Evolutionary conservation across 2,888 invertebrate genomes (phyloP).

Genomic region (Embidobia sp.): DNA sequence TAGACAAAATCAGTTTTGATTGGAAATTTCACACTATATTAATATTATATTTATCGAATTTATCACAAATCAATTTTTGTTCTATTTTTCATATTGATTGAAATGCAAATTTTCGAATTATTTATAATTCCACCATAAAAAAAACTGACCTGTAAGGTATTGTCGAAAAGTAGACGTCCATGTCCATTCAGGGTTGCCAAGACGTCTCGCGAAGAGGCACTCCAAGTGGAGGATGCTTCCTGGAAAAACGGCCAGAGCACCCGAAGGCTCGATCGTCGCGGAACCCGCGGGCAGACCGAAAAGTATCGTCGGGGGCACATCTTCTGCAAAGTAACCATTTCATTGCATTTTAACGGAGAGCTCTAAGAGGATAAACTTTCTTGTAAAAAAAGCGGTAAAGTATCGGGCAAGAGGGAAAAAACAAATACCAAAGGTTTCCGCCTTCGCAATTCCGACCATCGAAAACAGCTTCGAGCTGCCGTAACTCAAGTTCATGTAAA

Average conservation of each 20-base stretch:
- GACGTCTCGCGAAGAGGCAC: constrained; percentile 88
- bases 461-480: constrained; percentile 48
- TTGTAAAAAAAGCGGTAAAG: constrained; percentile 47
- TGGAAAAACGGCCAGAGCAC: constrained; percentile 90
- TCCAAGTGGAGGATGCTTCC: constrained; percentile 91
- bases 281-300: constrained; percentile 90
- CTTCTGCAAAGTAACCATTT: constrained; percentile 83
- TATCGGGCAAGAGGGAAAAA: constrained; percentile 20
- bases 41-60: too few relatives aligned
- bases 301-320: constrained; percentile 91
- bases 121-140: neutral
- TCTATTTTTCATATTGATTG: too few relatives aligned
- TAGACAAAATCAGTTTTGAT: too few relatives aligned
- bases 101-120: too few relatives aligned
- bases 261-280: constrained; percentile 90
- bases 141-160: constrained; percentile 87
- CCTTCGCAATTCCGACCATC: constrained; percentile 44
- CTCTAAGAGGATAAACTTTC: constrained; percentile 61
- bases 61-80: too few relatives aligned
- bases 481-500: constrained; percentile 46
- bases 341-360: constrained; percentile 54
- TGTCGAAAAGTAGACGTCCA: constrained; percentile 92
- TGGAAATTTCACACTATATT: too few relatives aligned
- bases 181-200: constrained; percentile 93
- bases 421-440: constrained; percentile 42